A percentile compares a stretch with the other conserved stretches of the same genome.
Conservation (phyloP, 2,797 vertebrate genomes). For the Percopsis omiscomaycus region DNA sequence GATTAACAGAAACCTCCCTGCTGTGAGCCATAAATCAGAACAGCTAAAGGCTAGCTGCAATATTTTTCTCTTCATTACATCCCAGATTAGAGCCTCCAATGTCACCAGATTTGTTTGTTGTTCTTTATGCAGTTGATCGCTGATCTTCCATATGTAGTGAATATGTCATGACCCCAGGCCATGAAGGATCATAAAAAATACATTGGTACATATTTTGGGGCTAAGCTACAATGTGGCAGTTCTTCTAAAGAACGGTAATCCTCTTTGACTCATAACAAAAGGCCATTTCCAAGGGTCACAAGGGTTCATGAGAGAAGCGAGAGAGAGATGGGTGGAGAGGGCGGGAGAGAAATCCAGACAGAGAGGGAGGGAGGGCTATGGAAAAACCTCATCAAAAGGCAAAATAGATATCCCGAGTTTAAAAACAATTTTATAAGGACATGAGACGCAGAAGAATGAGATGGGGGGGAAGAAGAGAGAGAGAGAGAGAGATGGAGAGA, state of each 20-base stretch:
- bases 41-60: too few species aligned
- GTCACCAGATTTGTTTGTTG: too few species aligned
- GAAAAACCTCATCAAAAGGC: slow-evolving; percentile 67
- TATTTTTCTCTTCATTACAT: too few species aligned
- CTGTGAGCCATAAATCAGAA: too few species aligned
- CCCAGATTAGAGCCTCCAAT: too few species aligned
- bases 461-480: slow-evolving; percentile 39
- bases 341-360: not conserved
- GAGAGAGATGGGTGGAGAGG: not conserved
- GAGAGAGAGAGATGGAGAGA: slow-evolving; percentile 26
- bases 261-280: slow-evolving; percentile 43
- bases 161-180: slow-evolving; percentile 13
- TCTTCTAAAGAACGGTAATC: slow-evolving; percentile 28
- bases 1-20: too few species aligned
- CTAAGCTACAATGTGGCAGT: slow-evolving; percentile 19
- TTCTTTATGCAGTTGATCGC: too few species aligned
- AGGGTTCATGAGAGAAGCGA: slow-evolving; percentile 37
- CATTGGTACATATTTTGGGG: slow-evolving; percentile 29
- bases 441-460: slow-evolving; percentile 55
- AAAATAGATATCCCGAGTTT: slow-evolving; percentile 60
- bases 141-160: too few species aligned
- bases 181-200: not conserved
- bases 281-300: slow-evolving; percentile 45
- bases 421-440: slow-evolving; percentile 72
- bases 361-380: slow-evolving; percentile 29